These are phyloP conservation scores for Agrypnus murinus DNA, from an alignment of 2,888 invertebrate species.

Conservation along the genomic window DNA sequence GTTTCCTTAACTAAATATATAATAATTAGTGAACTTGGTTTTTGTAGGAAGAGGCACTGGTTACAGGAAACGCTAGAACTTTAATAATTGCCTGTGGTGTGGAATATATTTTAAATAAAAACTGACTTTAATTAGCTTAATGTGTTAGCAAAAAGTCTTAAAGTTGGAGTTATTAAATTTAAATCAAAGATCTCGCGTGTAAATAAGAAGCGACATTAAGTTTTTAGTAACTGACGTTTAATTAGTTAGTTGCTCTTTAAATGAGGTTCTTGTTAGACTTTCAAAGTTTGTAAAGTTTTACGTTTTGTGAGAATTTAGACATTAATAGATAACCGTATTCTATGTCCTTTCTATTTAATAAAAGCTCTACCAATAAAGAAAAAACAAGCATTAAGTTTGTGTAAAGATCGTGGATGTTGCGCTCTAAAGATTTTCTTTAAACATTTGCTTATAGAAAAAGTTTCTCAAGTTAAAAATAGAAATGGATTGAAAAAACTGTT, in stretches of 20 bases:
- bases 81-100: conserved; percentile 7
- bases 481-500: no score
- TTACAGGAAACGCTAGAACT: conserved; percentile 12
- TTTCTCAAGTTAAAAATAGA: no score
- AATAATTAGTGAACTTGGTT: conserved; percentile 12
- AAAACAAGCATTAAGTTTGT: no score
- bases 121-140: conserved; percentile 35
- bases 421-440: no score
- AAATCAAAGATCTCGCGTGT: conserved; percentile 19
- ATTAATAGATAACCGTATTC: no score
- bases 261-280: conserved; percentile 19
- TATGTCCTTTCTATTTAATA: no score
- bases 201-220: conserved; percentile 23
- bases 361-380: no score
- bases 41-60: not conserved
- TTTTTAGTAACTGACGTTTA: conserved; percentile 26
- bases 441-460: no score
- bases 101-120: conserved; percentile 30
- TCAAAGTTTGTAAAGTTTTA: not conserved
- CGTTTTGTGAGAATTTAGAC: no score
- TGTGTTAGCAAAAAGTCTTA: conserved; percentile 14
- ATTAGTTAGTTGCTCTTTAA: conserved; percentile 27
- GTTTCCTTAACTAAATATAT: conserved; percentile 4
- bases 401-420: no score
- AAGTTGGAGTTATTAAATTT: conserved; percentile 13